Conservation (phyloP, 2,113 vertebrate genomes). For the Hippocampus zosterae region DNA sequence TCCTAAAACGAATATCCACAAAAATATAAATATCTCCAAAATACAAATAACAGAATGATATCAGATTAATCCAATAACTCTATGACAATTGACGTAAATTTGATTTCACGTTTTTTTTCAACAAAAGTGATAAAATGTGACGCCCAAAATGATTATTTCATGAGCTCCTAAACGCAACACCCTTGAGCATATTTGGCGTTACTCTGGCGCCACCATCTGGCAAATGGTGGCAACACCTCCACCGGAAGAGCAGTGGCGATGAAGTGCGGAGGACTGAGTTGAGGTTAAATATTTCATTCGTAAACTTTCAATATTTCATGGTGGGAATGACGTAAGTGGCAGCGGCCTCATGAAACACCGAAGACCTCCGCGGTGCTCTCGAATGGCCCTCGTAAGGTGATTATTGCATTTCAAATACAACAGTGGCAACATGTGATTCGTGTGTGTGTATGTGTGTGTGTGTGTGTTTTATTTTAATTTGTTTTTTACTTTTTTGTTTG, state of each 20-base stretch:
- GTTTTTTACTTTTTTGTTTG: not conserved
- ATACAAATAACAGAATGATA: not conserved
- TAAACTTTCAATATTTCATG: conserved; percentile 72
- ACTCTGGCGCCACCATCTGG: conserved; percentile 71
- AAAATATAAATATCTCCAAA: too few species aligned
- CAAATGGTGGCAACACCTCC: conserved; percentile 1
- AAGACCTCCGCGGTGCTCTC: not conserved
- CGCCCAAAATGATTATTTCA: not conserved
- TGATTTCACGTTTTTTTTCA: not conserved
- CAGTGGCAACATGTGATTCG: not conserved
- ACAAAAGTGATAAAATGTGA: not conserved
- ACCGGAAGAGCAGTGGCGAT: not conserved
- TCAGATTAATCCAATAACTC: not conserved
- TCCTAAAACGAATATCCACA: too few species aligned
- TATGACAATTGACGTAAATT: not conserved
- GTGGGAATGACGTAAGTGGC: conserved; percentile 60
- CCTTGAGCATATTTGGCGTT: not conserved
- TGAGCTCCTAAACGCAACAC: not conserved
- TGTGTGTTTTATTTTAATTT: not conserved
- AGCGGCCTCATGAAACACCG: conserved; percentile 25
- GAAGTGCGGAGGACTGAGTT: conserved; percentile 15
- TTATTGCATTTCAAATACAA: too few species aligned
- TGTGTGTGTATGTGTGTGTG: too few species aligned
- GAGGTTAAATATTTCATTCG: conserved; percentile 69
- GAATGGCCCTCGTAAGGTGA: not conserved